These are phyloP conservation scores for Calliscelio sp. DNA, from an alignment of 2,888 invertebrate genomes.

Conservation along the genomic window DNA sequence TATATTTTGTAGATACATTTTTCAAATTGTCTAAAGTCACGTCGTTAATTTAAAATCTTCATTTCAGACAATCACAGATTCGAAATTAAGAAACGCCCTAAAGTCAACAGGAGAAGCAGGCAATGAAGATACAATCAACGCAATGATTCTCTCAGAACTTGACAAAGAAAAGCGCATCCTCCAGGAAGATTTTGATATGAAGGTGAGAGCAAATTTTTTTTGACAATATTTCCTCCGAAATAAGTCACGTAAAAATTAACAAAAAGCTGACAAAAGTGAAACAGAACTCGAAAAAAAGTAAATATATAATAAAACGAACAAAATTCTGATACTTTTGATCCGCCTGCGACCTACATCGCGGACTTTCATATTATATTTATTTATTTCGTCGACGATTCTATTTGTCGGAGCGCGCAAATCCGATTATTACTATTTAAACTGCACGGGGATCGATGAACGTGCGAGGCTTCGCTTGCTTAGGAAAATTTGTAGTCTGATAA, in stretches of 20 bases:
- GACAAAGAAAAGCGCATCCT: constrained; percentile 90
- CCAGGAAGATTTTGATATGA: constrained; percentile 89
- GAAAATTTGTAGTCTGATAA: constrained; percentile 50
- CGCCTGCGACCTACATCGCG: constrained; percentile 47
- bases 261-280: too few species aligned
- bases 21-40: too few species aligned
- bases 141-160: constrained; percentile 87
- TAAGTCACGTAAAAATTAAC: not conserved
- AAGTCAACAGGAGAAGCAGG: constrained; percentile 87
- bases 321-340: constrained; percentile 22
- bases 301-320: not conserved
- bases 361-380: constrained; percentile 37
- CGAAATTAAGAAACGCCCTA: constrained; percentile 89
- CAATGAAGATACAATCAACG: constrained; percentile 89
- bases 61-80: constrained; percentile 87
- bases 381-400: constrained; percentile 19
- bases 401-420: constrained; percentile 37
- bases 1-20: not conserved
- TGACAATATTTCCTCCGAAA: too few species aligned
- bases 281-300: too few species aligned
- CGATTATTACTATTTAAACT: constrained; percentile 55
- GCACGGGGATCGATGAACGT: constrained; percentile 28
- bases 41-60: not conserved
- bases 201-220: constrained; percentile 35
- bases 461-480: constrained; percentile 14